Conservation (phyloP, 1,140 invertebrate species). For the Lordiphosa stackelbergi region DNA sequence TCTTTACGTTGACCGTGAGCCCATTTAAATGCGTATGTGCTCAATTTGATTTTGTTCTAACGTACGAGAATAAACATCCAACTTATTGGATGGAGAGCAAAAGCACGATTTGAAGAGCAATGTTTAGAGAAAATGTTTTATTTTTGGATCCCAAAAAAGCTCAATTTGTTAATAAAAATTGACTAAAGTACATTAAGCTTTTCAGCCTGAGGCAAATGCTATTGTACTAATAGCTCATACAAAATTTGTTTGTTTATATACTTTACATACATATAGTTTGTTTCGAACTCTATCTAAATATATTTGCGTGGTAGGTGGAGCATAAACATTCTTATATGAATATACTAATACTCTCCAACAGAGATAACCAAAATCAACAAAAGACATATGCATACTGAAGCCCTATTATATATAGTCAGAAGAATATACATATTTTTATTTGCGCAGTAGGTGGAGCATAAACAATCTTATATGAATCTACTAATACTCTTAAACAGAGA, state of each 20-base stretch:
- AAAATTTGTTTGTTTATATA: constrained; percentile 27
- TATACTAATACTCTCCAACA: too few relatives aligned
- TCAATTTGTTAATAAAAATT: constrained; percentile 64
- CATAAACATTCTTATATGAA: too few relatives aligned
- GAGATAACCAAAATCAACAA: too few relatives aligned
- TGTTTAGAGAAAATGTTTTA: constrained; percentile 66
- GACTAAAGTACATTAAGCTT: constrained; percentile 53
- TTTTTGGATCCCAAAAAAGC: constrained; percentile 64
- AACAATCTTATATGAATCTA: too few relatives aligned
- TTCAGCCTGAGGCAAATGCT: constrained; percentile 22
- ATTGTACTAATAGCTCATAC: constrained; percentile 23
- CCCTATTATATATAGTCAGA: too few relatives aligned
- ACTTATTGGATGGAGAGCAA: constrained; percentile 36
- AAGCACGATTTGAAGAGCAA: constrained; percentile 22
- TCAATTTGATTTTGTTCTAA: constrained; percentile 35
- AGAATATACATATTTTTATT: too few relatives aligned
- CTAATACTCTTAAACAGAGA: too few relatives aligned
- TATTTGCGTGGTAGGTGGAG: too few relatives aligned
- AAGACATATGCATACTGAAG: too few relatives aligned
- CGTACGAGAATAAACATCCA: constrained; percentile 10
- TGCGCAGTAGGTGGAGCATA: too few relatives aligned
- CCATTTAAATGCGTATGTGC: constrained; percentile 55
- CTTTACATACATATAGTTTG: constrained; percentile 4
- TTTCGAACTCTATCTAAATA: not conserved
- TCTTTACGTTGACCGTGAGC: constrained; percentile 67